Conservation (phyloP, 2,888 invertebrate genomes). For the Nephrocerus scutellatus region DNA sequence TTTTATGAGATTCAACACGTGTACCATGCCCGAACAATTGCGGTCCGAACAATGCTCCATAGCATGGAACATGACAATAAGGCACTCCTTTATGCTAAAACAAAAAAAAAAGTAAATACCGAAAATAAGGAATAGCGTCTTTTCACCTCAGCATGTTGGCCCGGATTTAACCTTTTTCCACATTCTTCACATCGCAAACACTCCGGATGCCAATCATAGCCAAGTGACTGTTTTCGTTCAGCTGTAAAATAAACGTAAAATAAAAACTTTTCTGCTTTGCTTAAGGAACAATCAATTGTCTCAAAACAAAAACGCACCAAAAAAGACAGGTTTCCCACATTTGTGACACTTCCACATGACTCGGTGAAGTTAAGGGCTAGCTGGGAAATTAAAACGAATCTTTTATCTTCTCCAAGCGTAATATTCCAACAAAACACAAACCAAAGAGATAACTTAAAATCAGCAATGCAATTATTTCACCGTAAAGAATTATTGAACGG, state of each 20-base stretch:
- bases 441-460: no score
- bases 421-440: background rate
- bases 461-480: no score
- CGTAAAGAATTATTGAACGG: no score
- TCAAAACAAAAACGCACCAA: constrained; percentile 52
- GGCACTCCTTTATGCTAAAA: constrained; percentile 71
- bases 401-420: no score
- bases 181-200: constrained; percentile 77
- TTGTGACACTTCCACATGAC: constrained; percentile 76
- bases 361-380: background rate
- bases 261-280: constrained; percentile 11
- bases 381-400: no score
- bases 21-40: constrained; percentile 78
- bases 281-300: background rate
- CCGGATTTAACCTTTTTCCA: constrained; percentile 71
- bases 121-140: constrained; percentile 1
- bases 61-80: constrained; percentile 79
- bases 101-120: background rate
- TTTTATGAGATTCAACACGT: constrained; percentile 71
- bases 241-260: constrained; percentile 52
- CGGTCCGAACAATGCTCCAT: constrained; percentile 74
- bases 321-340: constrained; percentile 73
- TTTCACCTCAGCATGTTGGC: constrained; percentile 71
- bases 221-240: constrained; percentile 77
- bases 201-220: constrained; percentile 80